Percentiles rank a stretch among this genome's conserved stretches.
These are phyloP conservation scores for Micromussa lordhowensis DNA, from an alignment of 92 coral and sea anemone species.

Conservation along the genomic window DNA sequence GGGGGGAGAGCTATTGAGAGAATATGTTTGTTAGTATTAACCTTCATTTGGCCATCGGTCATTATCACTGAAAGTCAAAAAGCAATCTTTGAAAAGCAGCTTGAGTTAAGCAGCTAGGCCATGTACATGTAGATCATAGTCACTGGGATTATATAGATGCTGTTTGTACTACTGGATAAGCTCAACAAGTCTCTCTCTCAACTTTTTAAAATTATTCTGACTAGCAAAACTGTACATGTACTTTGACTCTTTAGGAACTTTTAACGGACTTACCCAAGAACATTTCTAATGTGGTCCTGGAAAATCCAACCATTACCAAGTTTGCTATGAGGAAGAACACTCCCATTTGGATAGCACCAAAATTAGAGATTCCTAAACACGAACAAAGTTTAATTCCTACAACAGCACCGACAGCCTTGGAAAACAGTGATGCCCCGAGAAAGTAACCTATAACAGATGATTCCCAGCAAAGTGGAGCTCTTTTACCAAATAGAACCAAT, in stretches of 20 bases:
- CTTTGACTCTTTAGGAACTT: not conserved
- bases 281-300: slow-evolving; percentile 82
- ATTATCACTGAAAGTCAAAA: too few species aligned
- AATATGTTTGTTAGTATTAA: too few species aligned
- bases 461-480: slow-evolving; percentile 86
- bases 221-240: too few species aligned
- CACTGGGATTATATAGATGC: too few species aligned
- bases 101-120: too few species aligned
- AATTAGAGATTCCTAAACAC: slow-evolving; percentile 67
- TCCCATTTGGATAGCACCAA: slow-evolving; percentile 83
- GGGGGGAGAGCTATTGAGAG: too few species aligned
- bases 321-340: slow-evolving; percentile 73
- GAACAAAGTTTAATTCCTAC: slow-evolving; percentile 79
- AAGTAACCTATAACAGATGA: slow-evolving; percentile 81
- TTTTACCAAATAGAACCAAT: slow-evolving; percentile 80
- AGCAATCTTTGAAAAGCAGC: too few species aligned
- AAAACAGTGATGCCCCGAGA: slow-evolving; percentile 71
- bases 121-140: too few species aligned
- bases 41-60: too few species aligned
- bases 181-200: too few species aligned
- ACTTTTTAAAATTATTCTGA: too few species aligned
- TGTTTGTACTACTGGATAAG: too few species aligned
- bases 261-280: slow-evolving; percentile 67
- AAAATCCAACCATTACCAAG: slow-evolving; percentile 85
- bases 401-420: slow-evolving; percentile 91